Evolutionary conservation across 2,888 invertebrate species (phyloP).

Genomic region (Erpobdella octoculata): DNA sequence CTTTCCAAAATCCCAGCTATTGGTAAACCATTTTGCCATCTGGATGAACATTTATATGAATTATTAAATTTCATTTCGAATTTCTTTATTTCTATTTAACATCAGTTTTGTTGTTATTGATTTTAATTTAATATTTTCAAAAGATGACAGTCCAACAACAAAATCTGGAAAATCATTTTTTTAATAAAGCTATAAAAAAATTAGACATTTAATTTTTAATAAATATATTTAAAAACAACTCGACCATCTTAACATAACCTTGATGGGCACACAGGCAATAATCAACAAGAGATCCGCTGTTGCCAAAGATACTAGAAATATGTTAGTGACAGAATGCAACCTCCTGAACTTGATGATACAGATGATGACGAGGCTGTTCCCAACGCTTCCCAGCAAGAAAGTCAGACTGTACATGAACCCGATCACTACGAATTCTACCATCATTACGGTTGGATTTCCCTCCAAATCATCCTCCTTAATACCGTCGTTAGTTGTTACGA

Average conservation of each 20-base stretch:
- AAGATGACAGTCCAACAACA: no score
- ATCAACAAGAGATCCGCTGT: conserved; percentile 65
- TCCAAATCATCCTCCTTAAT: no score
- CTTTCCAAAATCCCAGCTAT: conserved; percentile 63
- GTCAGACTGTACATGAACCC: conserved; percentile 60
- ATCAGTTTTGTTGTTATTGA: no score
- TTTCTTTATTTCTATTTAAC: background rate
- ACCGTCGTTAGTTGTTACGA: no score
- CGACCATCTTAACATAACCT: conserved; percentile 57
- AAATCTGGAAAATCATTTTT: no score
- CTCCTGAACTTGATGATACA: conserved; percentile 57
- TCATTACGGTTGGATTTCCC: no score
- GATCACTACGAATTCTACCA: conserved; percentile 58
- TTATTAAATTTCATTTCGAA: background rate
- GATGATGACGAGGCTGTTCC: conserved; percentile 59
- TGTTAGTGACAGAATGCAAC: conserved; percentile 62
- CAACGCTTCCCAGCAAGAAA: conserved; percentile 59
- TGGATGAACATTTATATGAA: conserved; percentile 44
- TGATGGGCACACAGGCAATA: conserved; percentile 65
- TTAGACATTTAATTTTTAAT: background rate
- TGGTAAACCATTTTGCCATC: conserved; percentile 64
- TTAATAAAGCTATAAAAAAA: no score
- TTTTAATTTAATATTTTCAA: no score
- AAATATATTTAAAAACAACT: background rate
- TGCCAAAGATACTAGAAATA: conserved; percentile 64